These are phyloP conservation scores for Thunnus maccoyii DNA, from an alignment of 2,113 vertebrate genomes.

Conservation along the genomic window DNA sequence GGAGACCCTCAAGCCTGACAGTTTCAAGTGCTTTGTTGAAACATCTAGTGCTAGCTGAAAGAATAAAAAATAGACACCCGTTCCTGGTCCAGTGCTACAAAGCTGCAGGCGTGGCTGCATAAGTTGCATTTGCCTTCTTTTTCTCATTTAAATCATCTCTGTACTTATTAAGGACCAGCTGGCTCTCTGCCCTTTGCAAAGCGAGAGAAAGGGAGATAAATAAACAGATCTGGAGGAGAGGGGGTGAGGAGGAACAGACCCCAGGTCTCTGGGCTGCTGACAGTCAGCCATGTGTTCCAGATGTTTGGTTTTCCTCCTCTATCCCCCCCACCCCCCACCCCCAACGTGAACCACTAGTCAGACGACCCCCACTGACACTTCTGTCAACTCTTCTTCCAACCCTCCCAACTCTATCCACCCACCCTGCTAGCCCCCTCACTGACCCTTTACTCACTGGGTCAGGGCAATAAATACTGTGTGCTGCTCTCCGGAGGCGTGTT, in stretches of 20 bases:
- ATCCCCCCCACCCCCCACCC: background rate
- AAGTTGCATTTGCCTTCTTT: conserved; percentile 35
- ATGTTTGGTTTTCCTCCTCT: conserved; percentile 48
- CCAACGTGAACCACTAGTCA: conserved; percentile 38
- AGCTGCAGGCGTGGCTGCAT: background rate
- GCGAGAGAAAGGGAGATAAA: conserved; percentile 46
- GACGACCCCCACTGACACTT: conserved; percentile 56
- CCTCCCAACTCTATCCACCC: conserved; percentile 16
- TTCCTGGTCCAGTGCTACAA: background rate
- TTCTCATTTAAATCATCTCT: conserved; percentile 55
- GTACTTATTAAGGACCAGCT: conserved; percentile 38
- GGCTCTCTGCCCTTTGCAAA: conserved; percentile 26
- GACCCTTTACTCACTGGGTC: conserved; percentile 72
- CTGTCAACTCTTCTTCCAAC: conserved; percentile 58
- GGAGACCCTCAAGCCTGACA: background rate
- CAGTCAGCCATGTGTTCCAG: conserved; percentile 73
- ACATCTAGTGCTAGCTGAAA: background rate
- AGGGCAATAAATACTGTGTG: conserved; percentile 72
- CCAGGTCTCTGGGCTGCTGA: conserved; percentile 38
- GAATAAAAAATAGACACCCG: background rate
- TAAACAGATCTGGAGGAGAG: conserved; percentile 53
- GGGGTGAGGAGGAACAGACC: conserved; percentile 21
- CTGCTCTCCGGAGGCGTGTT: conserved; percentile 56
- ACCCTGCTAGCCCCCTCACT: conserved; percentile 43
- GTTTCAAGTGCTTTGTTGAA: conserved; percentile 35